Evolutionary conservation across 2,888 invertebrate genomes (phyloP).

Genomic region (Luperina testacea): DNA sequence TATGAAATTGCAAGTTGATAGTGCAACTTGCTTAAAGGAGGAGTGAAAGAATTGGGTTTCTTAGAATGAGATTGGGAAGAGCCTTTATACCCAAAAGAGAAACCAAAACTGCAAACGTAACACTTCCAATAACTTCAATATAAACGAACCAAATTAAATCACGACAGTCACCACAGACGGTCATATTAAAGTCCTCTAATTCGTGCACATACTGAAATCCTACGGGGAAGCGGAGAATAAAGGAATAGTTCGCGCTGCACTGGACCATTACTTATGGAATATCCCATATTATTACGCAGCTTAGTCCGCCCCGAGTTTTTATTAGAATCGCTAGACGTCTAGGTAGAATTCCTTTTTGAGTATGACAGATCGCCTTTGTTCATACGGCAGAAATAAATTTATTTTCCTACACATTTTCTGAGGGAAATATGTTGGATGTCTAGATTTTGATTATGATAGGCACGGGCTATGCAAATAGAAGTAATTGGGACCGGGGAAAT

Average conservation of each 20-base stretch:
- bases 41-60: background rate
- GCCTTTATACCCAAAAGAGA: background rate
- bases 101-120: background rate
- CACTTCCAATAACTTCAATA: conserved; percentile 1
- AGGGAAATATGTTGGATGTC: conserved; percentile 32
- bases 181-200: conserved; percentile 54
- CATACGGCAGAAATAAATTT: conserved; percentile 47
- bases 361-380: conserved; percentile 75
- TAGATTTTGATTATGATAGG: conserved; percentile 58
- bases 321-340: conserved; percentile 68
- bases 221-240: conserved; percentile 45
- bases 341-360: conserved; percentile 75
- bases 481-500: conserved; percentile 43
- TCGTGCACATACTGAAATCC: conserved; percentile 46
- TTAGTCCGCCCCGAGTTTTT: conserved; percentile 66
- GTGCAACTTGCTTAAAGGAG: background rate
- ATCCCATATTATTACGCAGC: conserved; percentile 68
- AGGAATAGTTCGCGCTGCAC: conserved; percentile 56
- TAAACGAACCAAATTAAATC: conserved; percentile 22
- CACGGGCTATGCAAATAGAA: conserved; percentile 49
- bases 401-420: conserved; percentile 46
- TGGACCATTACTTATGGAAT: conserved; percentile 69
- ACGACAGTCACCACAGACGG: conserved; percentile 19
- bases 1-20: background rate
- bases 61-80: background rate